Evolutionary conservation across 2,113 vertebrate species (phyloP).

Genomic region (Castor canadensis): DNA sequence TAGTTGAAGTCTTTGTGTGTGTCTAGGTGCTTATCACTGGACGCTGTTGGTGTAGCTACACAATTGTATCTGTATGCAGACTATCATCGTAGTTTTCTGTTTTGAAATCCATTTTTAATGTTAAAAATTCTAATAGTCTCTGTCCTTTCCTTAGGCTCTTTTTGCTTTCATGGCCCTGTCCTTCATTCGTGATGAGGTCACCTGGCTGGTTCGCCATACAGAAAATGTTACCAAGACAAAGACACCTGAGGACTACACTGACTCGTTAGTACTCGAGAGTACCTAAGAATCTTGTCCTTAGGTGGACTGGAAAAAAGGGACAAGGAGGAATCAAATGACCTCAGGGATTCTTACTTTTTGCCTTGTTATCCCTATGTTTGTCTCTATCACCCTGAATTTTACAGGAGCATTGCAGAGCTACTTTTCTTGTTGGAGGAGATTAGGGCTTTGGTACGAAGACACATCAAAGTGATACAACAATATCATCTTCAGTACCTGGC

Average conservation of each 20-base stretch:
- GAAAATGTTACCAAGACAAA: constrained; percentile 95
- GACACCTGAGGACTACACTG: constrained; percentile 90
- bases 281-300: constrained; percentile 32
- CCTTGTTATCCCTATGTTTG: not conserved
- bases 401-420: constrained; percentile 90
- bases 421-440: constrained; percentile 91
- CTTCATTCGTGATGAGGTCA: constrained; percentile 94
- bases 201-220: constrained; percentile 92
- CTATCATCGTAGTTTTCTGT: not conserved
- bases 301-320: not conserved
- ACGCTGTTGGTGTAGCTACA: not conserved
- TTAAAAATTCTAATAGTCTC: constrained; percentile 20
- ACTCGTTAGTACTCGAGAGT: constrained; percentile 79
- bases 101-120: constrained; percentile 29
- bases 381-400: not conserved
- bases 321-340: not conserved
- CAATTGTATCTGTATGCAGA: not conserved
- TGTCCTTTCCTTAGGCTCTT: constrained; percentile 84
- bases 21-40: not conserved
- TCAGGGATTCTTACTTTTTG: not conserved
- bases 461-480: constrained; percentile 85
- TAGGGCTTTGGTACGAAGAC: constrained; percentile 81
- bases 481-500: constrained; percentile 93
- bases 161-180: constrained; percentile 94
- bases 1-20: not conserved